These are phyloP conservation scores for Prionailurus bengalensis DNA, from an alignment of 2,113 vertebrate species.

Conservation along the genomic window DNA sequence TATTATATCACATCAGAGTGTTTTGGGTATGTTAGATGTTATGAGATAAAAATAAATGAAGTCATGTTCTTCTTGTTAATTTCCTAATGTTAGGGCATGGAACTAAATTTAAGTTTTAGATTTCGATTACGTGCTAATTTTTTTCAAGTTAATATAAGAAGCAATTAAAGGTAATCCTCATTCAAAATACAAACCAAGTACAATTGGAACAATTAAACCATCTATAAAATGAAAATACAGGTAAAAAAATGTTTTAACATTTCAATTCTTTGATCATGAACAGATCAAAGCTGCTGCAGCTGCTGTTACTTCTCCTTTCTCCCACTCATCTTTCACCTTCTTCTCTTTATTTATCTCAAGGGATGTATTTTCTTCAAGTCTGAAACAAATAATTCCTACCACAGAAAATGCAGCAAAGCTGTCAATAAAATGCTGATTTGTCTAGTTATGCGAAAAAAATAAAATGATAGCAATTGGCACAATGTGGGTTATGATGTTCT, in stretches of 20 bases:
- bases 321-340: neutral
- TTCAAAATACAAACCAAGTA: neutral
- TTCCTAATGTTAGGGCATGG: neutral
- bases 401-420: neutral
- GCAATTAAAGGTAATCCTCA: neutral
- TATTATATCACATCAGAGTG: neutral
- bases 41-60: neutral
- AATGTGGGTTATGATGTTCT: neutral
- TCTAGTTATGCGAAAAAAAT: neutral
- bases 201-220: neutral
- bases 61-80: neutral
- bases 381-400: neutral
- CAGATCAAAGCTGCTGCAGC: neutral
- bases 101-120: slow-evolving; percentile 6
- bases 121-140: neutral
- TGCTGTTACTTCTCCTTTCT: neutral
- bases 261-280: neutral
- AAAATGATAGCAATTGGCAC: neutral
- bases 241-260: neutral
- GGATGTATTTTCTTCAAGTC: neutral
- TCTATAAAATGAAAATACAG: neutral
- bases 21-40: neutral
- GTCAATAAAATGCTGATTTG: neutral
- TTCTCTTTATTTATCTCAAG: neutral
- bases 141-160: neutral